Evolutionary conservation across 2,797 vertebrate species (phyloP), one percentile per base, ranked within the genome.

Genomic region (Premnoplex brunnescens): DNA sequence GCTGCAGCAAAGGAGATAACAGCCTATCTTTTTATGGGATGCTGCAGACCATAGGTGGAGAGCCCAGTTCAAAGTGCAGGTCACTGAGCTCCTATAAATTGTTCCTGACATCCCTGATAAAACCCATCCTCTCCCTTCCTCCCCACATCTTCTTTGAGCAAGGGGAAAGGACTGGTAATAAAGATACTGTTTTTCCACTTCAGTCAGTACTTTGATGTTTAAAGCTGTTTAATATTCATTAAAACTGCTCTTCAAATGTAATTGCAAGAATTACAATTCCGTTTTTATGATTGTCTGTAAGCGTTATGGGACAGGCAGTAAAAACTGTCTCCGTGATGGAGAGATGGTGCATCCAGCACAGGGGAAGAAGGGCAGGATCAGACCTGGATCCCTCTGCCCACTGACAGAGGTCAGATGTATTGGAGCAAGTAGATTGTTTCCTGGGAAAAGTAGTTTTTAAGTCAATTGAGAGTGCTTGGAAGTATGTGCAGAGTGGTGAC

Each of bases 191-290:
- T 95, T 98, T 97, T 96, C 97, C 94, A 97, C 96, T 98, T 97
- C 88, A 93, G 91, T 96, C 97, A 93, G 95, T 96, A 96, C 97
- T 98, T 98, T 97, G 97, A 98, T 97, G 97, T 98, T 98, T 97
- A 96, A 95, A 97, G 92, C 91, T 97, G 93, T 97, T 98, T 97
- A 97, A 97, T 97, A 98, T 97, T 97, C 93, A 97, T 97, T 97
- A 97, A 97, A 96, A 91, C 88, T 32, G 48, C 54, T 96, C 93
- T 94, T 97, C 58, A 88, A 94, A 89, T 94, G 95, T 97, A 97
- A 97, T 96, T 96, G 92, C 93, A 94, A 94, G 95, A 94, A 97
- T 97, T 97, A 96, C 81, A 66, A 68, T 95, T 88, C 80, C 10
- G 2, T 89, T 97, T 97, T 97, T 97, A 95, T 95, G 96, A 92